phyloP scores from a whole-genome alignment of 2,888 invertebrate genomes.

The Scotopteryx bipunctaria region DNA sequence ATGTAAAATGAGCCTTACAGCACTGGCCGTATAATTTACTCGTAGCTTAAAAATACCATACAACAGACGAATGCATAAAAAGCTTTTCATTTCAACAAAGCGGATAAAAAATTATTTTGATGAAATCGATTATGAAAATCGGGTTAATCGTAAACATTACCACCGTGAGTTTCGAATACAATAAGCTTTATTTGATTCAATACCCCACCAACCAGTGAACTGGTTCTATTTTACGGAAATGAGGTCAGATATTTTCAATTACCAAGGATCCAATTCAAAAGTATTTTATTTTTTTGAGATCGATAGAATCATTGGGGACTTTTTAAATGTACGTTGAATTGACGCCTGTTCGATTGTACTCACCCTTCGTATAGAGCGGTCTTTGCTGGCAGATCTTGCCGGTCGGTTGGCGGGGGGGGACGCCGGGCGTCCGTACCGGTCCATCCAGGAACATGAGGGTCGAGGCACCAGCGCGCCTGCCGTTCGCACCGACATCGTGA shows the following conservation, averaged over 20 bases:
- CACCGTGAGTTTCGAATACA: neutral
- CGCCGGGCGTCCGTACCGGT: slow-evolving; percentile 93
- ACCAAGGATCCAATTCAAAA: neutral
- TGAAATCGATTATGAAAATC: slow-evolving; percentile 31
- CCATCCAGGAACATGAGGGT: slow-evolving; percentile 97
- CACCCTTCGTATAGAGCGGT: slow-evolving; percentile 86
- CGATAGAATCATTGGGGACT: too few species aligned
- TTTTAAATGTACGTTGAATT: too few species aligned
- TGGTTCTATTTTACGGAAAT: neutral
- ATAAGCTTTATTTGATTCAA: slow-evolving; percentile 12
- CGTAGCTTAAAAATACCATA: too few species aligned
- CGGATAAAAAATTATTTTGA: slow-evolving; percentile 30
- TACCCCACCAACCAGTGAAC: neutral
- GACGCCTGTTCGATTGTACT: too few species aligned
- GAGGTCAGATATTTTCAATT: neutral
- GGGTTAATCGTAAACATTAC: slow-evolving; percentile 27
- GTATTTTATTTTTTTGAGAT: too few species aligned
- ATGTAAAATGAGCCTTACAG: neutral
- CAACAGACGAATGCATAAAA: slow-evolving; percentile 11
- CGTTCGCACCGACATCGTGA: slow-evolving; percentile 94
- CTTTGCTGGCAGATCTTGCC: slow-evolving; percentile 82
- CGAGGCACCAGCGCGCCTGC: slow-evolving; percentile 89
- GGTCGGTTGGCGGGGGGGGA: slow-evolving; percentile 86
- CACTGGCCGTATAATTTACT: too few species aligned
- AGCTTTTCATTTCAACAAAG: slow-evolving; percentile 19